Conservation (phyloP, 2,888 invertebrate species). For the Syrista parreyssii region DNA sequence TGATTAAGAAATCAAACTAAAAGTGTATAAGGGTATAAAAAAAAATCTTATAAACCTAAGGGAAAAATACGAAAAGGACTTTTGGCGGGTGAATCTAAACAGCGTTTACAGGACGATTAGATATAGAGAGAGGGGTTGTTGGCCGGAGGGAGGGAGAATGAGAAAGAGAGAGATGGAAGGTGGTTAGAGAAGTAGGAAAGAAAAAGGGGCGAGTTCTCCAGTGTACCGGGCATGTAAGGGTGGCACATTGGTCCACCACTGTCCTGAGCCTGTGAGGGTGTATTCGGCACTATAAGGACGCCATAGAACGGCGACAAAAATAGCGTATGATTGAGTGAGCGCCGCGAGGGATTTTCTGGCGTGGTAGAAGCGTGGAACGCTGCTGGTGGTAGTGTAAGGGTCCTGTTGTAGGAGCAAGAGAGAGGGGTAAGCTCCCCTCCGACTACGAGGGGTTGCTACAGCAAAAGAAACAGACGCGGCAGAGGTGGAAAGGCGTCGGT, state of each 20-base stretch:
- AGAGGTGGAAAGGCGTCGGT: not conserved
- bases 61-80: not conserved
- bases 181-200: not conserved
- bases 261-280: not conserved
- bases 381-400: not conserved
- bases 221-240: not conserved
- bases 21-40: not conserved
- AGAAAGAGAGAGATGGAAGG: slow-evolving; percentile 12
- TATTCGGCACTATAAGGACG: slow-evolving; percentile 14
- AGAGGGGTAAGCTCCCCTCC: not conserved
- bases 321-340: slow-evolving; percentile 62
- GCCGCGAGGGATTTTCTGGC: slow-evolving; percentile 57
- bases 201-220: slow-evolving; percentile 9
- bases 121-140: slow-evolving; percentile 27
- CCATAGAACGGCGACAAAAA: slow-evolving; percentile 50
- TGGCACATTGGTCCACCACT: not conserved
- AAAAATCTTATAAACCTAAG: not conserved
- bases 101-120: slow-evolving; percentile 47
- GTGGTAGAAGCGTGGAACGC: not conserved
- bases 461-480: not conserved
- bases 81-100: slow-evolving; percentile 28
- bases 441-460: not conserved
- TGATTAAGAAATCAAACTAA: not conserved
- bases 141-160: slow-evolving; percentile 10
- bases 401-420: not conserved